Conservation (phyloP, 2,797 vertebrate species). For the Lerista edwardsae region DNA sequence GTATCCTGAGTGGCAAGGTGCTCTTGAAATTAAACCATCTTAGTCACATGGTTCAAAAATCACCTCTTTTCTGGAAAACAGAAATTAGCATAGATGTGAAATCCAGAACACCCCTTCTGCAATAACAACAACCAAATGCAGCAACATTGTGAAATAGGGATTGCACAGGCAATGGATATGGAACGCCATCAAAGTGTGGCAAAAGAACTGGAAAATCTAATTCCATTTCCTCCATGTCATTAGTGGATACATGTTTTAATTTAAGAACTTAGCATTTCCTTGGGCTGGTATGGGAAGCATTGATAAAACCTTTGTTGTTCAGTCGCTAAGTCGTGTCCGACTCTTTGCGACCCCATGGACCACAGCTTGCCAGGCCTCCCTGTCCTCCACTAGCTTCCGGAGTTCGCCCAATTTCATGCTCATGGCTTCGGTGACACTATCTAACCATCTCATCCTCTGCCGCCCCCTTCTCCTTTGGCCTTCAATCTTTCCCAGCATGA, state of each 20-base stretch:
- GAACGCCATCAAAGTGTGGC: not conserved
- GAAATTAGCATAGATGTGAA: not conserved
- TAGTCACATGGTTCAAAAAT: not conserved
- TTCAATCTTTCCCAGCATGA: too few relatives aligned
- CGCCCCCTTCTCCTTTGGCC: too few relatives aligned
- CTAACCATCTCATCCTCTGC: too few relatives aligned
- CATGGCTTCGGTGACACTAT: too few relatives aligned
- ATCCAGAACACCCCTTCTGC: not conserved
- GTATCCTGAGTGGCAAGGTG: not conserved
- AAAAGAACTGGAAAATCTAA: slow-evolving; percentile 3
- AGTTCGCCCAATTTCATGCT: too few relatives aligned
- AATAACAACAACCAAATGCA: not conserved
- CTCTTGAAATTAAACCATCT: not conserved
- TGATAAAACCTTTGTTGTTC: too few relatives aligned
- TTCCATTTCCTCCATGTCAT: slow-evolving; percentile 5
- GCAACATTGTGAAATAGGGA: not conserved
- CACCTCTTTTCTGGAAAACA: not conserved
- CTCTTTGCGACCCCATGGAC: too few relatives aligned
- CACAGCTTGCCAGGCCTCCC: too few relatives aligned
- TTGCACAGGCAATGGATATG: not conserved
- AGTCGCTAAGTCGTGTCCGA: too few relatives aligned
- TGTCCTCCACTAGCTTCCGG: too few relatives aligned
- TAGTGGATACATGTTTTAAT: not conserved
- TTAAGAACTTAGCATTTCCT: not conserved
- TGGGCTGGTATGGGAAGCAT: not conserved